Evolutionary conservation across 2,888 invertebrate species (phyloP).

Genomic region (Cheiracanthium punctorium): DNA sequence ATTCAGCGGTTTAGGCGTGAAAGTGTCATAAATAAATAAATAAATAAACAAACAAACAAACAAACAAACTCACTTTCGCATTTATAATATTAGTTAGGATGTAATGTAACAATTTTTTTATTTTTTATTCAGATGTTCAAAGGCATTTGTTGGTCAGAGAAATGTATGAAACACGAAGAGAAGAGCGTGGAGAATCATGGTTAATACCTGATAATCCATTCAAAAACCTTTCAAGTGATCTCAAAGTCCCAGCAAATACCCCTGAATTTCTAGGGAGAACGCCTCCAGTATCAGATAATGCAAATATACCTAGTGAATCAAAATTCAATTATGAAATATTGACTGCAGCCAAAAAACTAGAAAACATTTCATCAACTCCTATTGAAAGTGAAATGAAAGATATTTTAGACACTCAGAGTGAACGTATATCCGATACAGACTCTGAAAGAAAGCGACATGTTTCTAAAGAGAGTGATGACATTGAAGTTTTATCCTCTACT

Average conservation of each 20-base stretch:
- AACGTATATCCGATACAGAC: not conserved
- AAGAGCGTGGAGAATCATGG: constrained; percentile 51
- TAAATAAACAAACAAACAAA: too few relatives aligned
- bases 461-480: constrained; percentile 52
- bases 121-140: constrained; percentile 18
- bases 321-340: not conserved
- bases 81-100: too few relatives aligned
- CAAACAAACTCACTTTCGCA: too few relatives aligned
- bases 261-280: too few relatives aligned
- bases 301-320: not conserved
- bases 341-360: not conserved
- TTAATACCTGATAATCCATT: constrained; percentile 43
- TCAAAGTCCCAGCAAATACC: constrained; percentile 47
- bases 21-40: too few relatives aligned
- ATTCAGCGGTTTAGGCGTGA: too few relatives aligned
- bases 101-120: not conserved
- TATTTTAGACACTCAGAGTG: constrained; percentile 7
- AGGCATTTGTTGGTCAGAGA: constrained; percentile 34
- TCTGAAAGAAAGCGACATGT: not conserved
- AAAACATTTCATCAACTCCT: not conserved
- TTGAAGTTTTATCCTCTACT: constrained; percentile 38
- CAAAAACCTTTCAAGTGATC: constrained; percentile 4
- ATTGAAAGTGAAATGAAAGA: constrained; percentile 17
- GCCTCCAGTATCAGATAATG: not conserved
- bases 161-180: constrained; percentile 33